Base-by-base conservation (phyloP, 35 echinoderm and acorn worm species). In the Apostichopus californicus region DNA sequence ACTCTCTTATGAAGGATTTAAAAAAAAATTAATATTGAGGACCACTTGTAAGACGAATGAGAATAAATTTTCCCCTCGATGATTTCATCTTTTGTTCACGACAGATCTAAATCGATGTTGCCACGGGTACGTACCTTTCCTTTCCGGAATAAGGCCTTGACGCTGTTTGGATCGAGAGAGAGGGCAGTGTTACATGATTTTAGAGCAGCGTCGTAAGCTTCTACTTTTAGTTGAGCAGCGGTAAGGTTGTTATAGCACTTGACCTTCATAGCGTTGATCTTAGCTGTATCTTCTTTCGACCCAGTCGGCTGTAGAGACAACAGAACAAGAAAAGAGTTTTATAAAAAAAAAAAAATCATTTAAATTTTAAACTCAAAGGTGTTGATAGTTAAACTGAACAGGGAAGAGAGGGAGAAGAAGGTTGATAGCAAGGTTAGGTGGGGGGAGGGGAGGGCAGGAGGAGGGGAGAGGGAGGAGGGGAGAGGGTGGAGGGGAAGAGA, bases 131-230 rank as follows among this genome's bases (percentile, higher is more conserved):
- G 93, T 89, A 96, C 97, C 92, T 99, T 99, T 83, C 95, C 97
- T 90, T 99, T 99, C 68, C 97, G 93, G 77, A 99, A 99, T n/a
- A 99, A 80, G 60, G 97, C 97, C 71, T 99, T 99, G 55, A 96
- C 95, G 92, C 95, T 99, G 78, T 95, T 94, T 73, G 95, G 83
- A 46, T 96, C 95, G 20, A 92, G 17, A 15, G 86, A 68, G 25
- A 99, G 77, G 54, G 87, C 95, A 58, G 87, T 87, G 23, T 93
- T 96, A 77, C 97, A 99, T n/a, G 97, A 94, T 89, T 96, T 96
- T 1, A 96, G 80, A 55, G 97, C 97, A 73, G 97, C 87, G 61
- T 94, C 89, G n/a, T 83, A 96, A 6, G 97, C 97, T 79, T 99
- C 93, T 28, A 99, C 93, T 95, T 99, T 96, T 26, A 99, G 91